These are phyloP conservation scores for Syngnathus typhle DNA, from an alignment of 2,113 vertebrate genomes.

Conservation along the genomic window DNA sequence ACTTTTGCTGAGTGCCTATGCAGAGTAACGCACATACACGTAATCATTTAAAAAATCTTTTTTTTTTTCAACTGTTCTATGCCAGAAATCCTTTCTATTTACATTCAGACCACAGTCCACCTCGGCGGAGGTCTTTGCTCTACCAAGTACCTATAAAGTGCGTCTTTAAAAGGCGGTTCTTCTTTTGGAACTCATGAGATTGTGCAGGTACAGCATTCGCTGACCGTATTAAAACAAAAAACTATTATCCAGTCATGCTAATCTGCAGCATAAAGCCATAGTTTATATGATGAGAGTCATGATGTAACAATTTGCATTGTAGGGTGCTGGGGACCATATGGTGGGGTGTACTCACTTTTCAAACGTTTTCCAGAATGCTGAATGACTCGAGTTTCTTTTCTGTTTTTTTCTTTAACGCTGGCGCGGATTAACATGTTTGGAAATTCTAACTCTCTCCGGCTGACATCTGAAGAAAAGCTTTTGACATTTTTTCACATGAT, in stretches of 20 bases:
- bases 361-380: constrained; percentile 52
- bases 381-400: constrained; percentile 41
- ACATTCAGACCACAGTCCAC: background rate
- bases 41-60: background rate
- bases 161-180: background rate
- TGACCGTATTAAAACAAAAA: background rate
- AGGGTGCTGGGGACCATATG: constrained; percentile 41
- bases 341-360: constrained; percentile 50
- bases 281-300: constrained; percentile 9
- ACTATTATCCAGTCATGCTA: background rate
- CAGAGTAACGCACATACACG: background rate
- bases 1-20: too few species aligned
- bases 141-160: background rate
- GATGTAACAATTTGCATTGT: constrained; percentile 30
- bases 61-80: background rate
- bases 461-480: constrained; percentile 74
- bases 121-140: background rate
- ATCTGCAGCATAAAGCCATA: background rate
- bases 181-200: background rate
- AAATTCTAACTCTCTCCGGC: constrained; percentile 72
- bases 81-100: constrained; percentile 1
- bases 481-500: constrained; percentile 77
- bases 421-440: constrained; percentile 69
- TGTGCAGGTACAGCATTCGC: background rate
- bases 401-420: constrained; percentile 59